Base-by-base conservation (phyloP, 2,888 invertebrate genomes). In the Charanyca ferruginea region DNA sequence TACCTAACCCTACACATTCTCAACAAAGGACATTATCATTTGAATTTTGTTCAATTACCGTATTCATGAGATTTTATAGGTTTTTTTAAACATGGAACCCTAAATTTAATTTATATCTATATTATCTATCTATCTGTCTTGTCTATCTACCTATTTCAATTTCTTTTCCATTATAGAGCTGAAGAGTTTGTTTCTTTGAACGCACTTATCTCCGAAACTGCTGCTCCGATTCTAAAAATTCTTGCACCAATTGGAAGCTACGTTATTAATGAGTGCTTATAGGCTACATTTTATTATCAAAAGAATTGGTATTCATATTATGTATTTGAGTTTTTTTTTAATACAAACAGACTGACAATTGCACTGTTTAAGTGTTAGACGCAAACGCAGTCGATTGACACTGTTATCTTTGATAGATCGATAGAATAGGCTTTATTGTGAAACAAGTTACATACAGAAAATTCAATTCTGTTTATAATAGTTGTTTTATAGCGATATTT, bases 1-100 rank as follows among this genome's bases (percentile, higher is more conserved):
- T 92, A 92, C 84, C 85, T 92, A 91, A 92, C 80, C 74, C 61
- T 18, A 45, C 58, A 72, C 68, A 73, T 71, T 73, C 80, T 74
- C 65, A 72, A 82, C 81, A 82, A 82, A 80, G 70, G 79, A 77
- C 61, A 77, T 59, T 55, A 68, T 74, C 75, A 58, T 62, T 67
- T 35, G 49, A 68, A 47, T 74, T 79, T 79, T 41, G 49, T 62
- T 79, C 47, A 55, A 66, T 65, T 77, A 77, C 60, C 60, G 53
- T 73, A 73, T 66, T 75, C 51, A 51, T 41, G n/a, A 6, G 38
- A 42, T 78, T 69, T 44, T 23, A n/a, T 38, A n/a, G 22, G 7
- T 35, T 69, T 73, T 49, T 49, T 66, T 35, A 38, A 72, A 64
- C 20, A 68, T 35, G n/a, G 9, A 8, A 2, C 3, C 20, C 4